Evolutionary conservation across 2,113 vertebrate genomes (phyloP), one percentile per base, ranked within the genome.

Genomic region (Chamaetylas fuelleborni): DNA sequence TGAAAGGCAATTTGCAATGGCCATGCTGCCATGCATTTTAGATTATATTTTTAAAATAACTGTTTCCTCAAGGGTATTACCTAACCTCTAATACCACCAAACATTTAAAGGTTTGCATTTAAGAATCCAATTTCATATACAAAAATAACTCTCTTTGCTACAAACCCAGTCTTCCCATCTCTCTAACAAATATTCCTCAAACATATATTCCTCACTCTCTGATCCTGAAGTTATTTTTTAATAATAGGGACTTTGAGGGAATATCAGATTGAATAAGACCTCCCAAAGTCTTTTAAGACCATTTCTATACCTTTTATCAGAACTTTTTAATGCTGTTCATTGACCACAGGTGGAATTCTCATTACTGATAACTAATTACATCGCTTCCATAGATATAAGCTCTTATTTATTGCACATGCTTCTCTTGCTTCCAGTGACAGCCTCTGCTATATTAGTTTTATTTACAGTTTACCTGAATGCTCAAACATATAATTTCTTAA

Each of bases 1-100:
- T 94, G 74, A 96, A 96, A 97, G 36, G 57, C 60, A 97, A 97
- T 98, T 97, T 95, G 38, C 83, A 94, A 73, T 65, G 64, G 40
- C 65, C 95, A 90, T 48, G 67, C 80, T 96, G 64, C 86, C 66
- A 22, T 92, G 94, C 93, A 96, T 96, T 96, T 95, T 74, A 94
- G 95, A 95, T 93, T 88, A 60, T 87, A 94, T 95, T 92, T 95
- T 84, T 91, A 53, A 95, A 96, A 93, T 51, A 84, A 65, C 60
- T 93, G 18, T 58, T 92, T 96, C 93, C 92, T 97, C 81, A 90
- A 95, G 96, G 77, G 66, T 93, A 91, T 95, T 76, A 60, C 58
- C 76, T 91, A 92, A 89, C 60, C 54, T 95, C 73, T 90, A 96
- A 79, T 50, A 88, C 19, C 7, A 79, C 73, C 62, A 58, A 90